Percentiles rank a stretch among this genome's conserved stretches.
These are phyloP conservation scores for Halcyon senegalensis DNA, from an alignment of 2,113 vertebrate species.

Conservation along the genomic window DNA sequence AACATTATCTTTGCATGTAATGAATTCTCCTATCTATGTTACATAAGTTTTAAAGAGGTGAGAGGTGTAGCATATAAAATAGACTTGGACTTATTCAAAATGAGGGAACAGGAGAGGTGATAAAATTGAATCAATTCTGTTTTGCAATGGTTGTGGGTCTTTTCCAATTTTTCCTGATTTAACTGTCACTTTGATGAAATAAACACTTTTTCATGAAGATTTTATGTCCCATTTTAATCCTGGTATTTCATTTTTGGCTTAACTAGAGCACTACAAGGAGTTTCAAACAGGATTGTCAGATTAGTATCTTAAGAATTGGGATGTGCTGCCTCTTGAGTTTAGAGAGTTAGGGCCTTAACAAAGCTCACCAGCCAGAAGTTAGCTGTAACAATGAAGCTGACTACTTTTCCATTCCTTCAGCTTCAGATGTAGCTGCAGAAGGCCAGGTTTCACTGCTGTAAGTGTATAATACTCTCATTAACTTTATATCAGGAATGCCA, in stretches of 20 bases:
- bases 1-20: neutral
- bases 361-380: neutral
- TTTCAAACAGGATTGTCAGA: neutral
- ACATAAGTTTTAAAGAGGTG: neutral
- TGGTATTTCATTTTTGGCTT: neutral
- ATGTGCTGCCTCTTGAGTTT: neutral
- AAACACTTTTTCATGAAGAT: neutral
- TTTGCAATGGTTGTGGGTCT: neutral
- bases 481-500: neutral
- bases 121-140: neutral
- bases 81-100: neutral
- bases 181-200: neutral
- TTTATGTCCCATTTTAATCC: neutral
- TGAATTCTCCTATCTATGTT: neutral
- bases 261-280: neutral
- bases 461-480: neutral
- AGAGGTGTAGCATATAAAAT: neutral
- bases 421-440: neutral
- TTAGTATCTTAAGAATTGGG: neutral
- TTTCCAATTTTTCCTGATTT: neutral
- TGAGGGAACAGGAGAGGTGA: neutral
- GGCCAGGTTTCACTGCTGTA: neutral
- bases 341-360: neutral
- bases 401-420: neutral
- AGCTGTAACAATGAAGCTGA: neutral